Conservation (phyloP, 1,140 invertebrate species). For the Heliconius congener region DNA sequence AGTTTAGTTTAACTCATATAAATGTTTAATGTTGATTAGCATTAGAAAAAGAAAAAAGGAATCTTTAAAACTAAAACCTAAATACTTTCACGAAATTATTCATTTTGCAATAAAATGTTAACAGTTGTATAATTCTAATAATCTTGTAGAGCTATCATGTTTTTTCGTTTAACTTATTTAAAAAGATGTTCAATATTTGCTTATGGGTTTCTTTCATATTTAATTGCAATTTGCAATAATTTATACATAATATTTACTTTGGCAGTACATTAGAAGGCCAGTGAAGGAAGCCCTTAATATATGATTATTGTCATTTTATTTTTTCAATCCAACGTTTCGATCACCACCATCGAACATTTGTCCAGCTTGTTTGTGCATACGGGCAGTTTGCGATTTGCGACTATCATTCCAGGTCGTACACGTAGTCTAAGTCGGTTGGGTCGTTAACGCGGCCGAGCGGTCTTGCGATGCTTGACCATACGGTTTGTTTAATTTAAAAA, state of each 20-base stretch:
- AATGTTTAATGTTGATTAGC: slow-evolving; percentile 10
- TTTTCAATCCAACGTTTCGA: slow-evolving; percentile 31
- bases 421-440: slow-evolving; percentile 62
- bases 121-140: slow-evolving; percentile 8
- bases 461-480: slow-evolving; percentile 74
- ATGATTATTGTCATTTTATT: slow-evolving; percentile 28
- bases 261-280: not conserved
- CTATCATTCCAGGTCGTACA: slow-evolving; percentile 75
- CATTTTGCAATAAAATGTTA: slow-evolving; percentile 22
- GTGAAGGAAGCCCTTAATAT: slow-evolving; percentile 24
- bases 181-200: slow-evolving; percentile 9
- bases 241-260: not conserved
- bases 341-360: slow-evolving; percentile 44
- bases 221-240: not conserved
- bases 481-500: slow-evolving; percentile 74
- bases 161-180: slow-evolving; percentile 20
- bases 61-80: not conserved
- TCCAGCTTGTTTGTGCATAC: slow-evolving; percentile 48
- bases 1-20: not conserved
- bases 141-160: slow-evolving; percentile 18
- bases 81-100: slow-evolving; percentile 6
- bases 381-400: slow-evolving; percentile 66
- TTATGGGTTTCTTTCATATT: slow-evolving; percentile 24
- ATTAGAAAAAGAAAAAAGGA: slow-evolving; percentile 7
- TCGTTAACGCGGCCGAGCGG: slow-evolving; percentile 57